Percentiles rank a stretch among this genome's conserved stretches.
phyloP scores from a whole-genome alignment of 2,113 vertebrate species.

The Taurulus bubalis region DNA sequence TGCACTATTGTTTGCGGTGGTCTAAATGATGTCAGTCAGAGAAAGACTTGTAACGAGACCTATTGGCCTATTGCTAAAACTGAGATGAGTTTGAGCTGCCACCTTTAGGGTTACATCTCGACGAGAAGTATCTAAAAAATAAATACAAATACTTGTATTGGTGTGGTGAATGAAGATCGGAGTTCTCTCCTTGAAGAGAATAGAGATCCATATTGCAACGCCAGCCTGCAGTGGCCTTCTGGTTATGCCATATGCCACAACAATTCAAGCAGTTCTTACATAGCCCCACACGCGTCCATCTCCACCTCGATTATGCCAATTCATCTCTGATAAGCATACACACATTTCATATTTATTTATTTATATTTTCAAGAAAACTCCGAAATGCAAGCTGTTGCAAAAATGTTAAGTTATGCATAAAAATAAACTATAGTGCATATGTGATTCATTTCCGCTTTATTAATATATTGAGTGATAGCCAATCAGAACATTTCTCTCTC shows the following conservation, averaged over 20 bases:
- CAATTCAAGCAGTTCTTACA: slow-evolving; percentile 49
- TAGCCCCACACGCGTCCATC: slow-evolving; percentile 1
- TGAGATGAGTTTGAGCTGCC: slow-evolving; percentile 15
- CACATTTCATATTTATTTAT: not conserved
- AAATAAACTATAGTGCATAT: slow-evolving; percentile 10
- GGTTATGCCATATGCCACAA: slow-evolving; percentile 68
- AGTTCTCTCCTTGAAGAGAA: slow-evolving; percentile 30
- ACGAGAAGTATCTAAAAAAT: slow-evolving; percentile 28
- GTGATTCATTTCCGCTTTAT: slow-evolving; percentile 12
- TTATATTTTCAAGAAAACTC: not conserved
- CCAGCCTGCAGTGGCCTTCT: slow-evolving; percentile 51
- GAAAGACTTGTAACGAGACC: too few relatives aligned
- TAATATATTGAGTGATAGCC: slow-evolving; percentile 17
- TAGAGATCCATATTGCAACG: slow-evolving; percentile 45
- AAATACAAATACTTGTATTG: slow-evolving; percentile 22
- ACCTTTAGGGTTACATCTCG: slow-evolving; percentile 18
- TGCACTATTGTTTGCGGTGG: slow-evolving; percentile 2
- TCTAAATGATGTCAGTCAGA: slow-evolving; percentile 45
- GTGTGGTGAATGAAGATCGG: slow-evolving; percentile 7
- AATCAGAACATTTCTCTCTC: slow-evolving; percentile 22
- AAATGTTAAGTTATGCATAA: not conserved
- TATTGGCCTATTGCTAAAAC: slow-evolving; percentile 19
- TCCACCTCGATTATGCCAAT: slow-evolving; percentile 23
- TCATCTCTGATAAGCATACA: slow-evolving; percentile 11
- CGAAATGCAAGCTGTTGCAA: not conserved